Percentiles rank a stretch among this genome's conserved stretches.
Evolutionary conservation across 2,113 vertebrate species (phyloP).

Genomic region (Orthonyx spaldingii): DNA sequence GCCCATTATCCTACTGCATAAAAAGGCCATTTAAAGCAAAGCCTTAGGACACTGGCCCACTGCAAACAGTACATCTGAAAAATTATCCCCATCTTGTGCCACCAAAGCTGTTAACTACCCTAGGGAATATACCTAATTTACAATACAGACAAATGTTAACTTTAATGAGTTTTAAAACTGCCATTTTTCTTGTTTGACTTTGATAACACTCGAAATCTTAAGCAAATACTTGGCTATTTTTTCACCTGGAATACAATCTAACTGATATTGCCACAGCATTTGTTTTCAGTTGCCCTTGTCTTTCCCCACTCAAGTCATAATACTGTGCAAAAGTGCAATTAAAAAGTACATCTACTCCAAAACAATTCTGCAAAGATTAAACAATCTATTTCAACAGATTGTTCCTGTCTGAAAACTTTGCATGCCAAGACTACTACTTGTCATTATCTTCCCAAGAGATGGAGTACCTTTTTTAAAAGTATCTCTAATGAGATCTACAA

Average conservation of each 20-base stretch:
- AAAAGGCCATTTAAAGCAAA: slow-evolving; percentile 81
- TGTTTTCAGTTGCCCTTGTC: neutral
- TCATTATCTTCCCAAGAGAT: slow-evolving; percentile 59
- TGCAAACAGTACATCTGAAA: slow-evolving; percentile 69
- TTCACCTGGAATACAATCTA: neutral
- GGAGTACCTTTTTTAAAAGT: slow-evolving; percentile 64
- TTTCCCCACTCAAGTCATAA: neutral
- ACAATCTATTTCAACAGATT: slow-evolving; percentile 25
- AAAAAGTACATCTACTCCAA: neutral
- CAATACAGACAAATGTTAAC: slow-evolving; percentile 63
- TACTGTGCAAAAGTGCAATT: neutral
- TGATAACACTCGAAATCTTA: slow-evolving; percentile 14
- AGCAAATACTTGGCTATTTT: neutral
- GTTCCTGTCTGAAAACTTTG: slow-evolving; percentile 59
- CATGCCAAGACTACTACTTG: slow-evolving; percentile 57
- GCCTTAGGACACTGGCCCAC: slow-evolving; percentile 70
- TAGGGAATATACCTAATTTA: slow-evolving; percentile 70
- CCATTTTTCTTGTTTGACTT: slow-evolving; percentile 50
- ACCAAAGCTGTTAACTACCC: slow-evolving; percentile 72
- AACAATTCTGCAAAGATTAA: slow-evolving; percentile 27
- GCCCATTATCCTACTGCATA: slow-evolving; percentile 83
- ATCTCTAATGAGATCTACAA: slow-evolving; percentile 75
- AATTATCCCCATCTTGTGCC: slow-evolving; percentile 72
- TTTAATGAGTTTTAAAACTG: slow-evolving; percentile 61
- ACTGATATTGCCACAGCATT: neutral